Percentiles rank a stretch among this genome's conserved stretches.
Evolutionary conservation across 2,113 vertebrate species (phyloP).

Genomic region (Burhinus bistriatus): DNA sequence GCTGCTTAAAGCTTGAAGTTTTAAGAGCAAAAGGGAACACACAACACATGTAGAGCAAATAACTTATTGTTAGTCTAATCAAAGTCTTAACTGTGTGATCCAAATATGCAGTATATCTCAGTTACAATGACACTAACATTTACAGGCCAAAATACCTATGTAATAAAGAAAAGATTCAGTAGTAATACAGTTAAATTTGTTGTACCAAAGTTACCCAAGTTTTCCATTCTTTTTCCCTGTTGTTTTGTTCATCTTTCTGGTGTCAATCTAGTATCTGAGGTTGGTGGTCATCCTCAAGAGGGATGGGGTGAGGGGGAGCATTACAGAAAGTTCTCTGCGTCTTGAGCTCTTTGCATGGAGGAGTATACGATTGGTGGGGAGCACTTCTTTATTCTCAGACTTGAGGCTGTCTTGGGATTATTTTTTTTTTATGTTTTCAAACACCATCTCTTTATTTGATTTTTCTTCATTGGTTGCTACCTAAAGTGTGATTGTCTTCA

Average conservation of each 20-base stretch:
- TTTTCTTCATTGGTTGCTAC: not conserved
- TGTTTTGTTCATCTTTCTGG: not conserved
- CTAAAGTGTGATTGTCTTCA: not conserved
- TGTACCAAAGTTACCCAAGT: not conserved
- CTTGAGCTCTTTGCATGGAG: not conserved
- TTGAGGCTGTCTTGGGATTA: not conserved
- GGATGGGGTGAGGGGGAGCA: not conserved
- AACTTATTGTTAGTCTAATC: not conserved
- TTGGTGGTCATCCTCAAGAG: not conserved
- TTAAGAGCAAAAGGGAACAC: not conserved
- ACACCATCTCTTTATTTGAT: not conserved
- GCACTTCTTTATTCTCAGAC: not conserved
- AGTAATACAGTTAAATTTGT: not conserved
- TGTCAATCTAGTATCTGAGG: not conserved
- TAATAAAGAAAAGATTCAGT: not conserved
- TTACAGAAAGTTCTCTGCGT: not conserved
- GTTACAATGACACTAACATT: not conserved
- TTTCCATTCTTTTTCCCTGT: not conserved
- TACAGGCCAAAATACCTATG: not conserved
- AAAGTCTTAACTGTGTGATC: not conserved
- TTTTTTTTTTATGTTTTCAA: not conserved
- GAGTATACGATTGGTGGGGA: not conserved
- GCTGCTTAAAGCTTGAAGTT: not conserved
- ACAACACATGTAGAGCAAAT: not conserved
- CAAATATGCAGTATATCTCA: not conserved